phyloP scores from a whole-genome alignment of 2,888 invertebrate genomes.

The Cyrtodaria siliqua region DNA sequence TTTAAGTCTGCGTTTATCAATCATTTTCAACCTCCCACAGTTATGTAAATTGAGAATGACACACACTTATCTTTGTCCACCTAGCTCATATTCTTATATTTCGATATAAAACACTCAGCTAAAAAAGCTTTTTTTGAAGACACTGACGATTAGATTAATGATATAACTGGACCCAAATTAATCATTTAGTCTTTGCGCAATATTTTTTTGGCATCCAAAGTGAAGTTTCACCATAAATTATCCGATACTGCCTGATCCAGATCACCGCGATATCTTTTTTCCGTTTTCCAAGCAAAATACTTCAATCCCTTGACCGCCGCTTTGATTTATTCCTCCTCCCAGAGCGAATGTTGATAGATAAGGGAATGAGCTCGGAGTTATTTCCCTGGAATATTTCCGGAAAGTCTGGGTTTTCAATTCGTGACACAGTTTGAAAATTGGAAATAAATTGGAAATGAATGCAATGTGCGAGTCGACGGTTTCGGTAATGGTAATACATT shows the following conservation, averaged over 20 bases:
- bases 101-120: no score
- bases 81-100: no score
- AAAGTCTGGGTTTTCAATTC: no score
- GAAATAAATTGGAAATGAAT: not conserved
- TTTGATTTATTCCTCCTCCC: slow-evolving; percentile 29
- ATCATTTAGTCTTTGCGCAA: slow-evolving; percentile 43
- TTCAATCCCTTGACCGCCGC: slow-evolving; percentile 42
- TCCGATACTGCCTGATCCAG: slow-evolving; percentile 23
- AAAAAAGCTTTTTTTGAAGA: no score
- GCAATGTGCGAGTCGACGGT: not conserved
- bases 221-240: slow-evolving; percentile 41
- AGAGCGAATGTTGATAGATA: slow-evolving; percentile 1
- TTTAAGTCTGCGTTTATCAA: no score
- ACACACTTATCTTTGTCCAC: no score
- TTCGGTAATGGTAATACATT: slow-evolving; percentile 1
- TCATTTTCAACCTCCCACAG: no score
- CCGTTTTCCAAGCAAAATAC: slow-evolving; percentile 30
- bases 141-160: slow-evolving; percentile 13
- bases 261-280: slow-evolving; percentile 29
- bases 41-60: no score
- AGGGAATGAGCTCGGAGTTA: not conserved
- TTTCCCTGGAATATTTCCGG: slow-evolving; percentile 3
- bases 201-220: slow-evolving; percentile 13
- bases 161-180: slow-evolving; percentile 38
- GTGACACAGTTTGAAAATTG: not conserved